These are phyloP conservation scores for Bettongia penicillata DNA, from an alignment of 2,113 vertebrate species.

Conservation along the genomic window DNA sequence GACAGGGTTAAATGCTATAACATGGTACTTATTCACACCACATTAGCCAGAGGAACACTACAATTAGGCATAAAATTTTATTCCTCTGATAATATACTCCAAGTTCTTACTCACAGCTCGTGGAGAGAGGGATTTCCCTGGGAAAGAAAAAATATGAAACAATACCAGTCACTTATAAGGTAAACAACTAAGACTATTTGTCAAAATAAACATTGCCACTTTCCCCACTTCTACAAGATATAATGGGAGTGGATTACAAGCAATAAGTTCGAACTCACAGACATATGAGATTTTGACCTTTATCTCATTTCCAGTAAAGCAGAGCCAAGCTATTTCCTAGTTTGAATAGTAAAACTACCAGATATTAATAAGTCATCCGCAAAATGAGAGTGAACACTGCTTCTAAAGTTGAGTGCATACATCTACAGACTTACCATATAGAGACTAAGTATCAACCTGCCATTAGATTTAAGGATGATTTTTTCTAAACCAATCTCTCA, in stretches of 20 bases:
- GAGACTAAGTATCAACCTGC: background rate
- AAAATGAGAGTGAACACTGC: background rate
- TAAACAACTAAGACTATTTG: background rate
- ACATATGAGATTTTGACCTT: background rate
- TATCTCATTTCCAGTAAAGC: background rate
- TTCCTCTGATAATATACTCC: slow-evolving; percentile 78
- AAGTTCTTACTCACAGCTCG: slow-evolving; percentile 65
- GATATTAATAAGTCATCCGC: background rate
- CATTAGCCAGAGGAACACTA: slow-evolving; percentile 80
- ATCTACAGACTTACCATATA: background rate
- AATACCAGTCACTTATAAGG: slow-evolving; percentile 58
- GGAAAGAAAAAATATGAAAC: slow-evolving; percentile 71
- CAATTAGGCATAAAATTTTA: slow-evolving; percentile 82
- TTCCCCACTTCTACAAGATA: accelerated
- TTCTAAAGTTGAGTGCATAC: background rate
- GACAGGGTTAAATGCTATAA: slow-evolving; percentile 79
- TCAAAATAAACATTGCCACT: slow-evolving; percentile 6
- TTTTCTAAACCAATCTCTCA: background rate
- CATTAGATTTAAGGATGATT: background rate
- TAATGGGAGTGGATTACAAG: background rate
- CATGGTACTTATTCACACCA: slow-evolving; percentile 78
- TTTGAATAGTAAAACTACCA: background rate
- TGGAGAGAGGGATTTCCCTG: slow-evolving; percentile 72
- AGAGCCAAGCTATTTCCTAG: background rate
- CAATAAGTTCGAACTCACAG: slow-evolving; percentile 11